Percentiles rank a stretch among this genome's conserved stretches.
Conservation (phyloP, 2,113 vertebrate species). For the Saguinus midas region DNA sequence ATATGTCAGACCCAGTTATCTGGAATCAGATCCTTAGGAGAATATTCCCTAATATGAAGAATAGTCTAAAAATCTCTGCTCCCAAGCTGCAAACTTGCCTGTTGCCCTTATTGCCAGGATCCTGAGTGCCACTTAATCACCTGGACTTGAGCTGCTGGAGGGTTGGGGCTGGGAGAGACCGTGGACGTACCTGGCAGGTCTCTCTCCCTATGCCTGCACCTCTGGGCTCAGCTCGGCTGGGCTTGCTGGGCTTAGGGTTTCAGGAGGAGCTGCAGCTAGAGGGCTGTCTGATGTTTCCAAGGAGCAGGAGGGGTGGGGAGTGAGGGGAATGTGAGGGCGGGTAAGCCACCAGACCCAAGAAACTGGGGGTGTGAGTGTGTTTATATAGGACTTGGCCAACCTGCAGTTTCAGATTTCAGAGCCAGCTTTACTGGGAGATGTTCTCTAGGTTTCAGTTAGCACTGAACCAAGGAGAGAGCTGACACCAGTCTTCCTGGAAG, state of each 20-base stretch:
- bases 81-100: background rate
- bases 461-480: slow-evolving; percentile 22
- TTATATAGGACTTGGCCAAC: slow-evolving; percentile 79
- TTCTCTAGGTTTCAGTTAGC: slow-evolving; percentile 38
- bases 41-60: background rate
- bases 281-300: slow-evolving; percentile 65
- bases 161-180: background rate
- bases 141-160: background rate
- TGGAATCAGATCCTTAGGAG: background rate
- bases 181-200: background rate
- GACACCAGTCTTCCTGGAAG: background rate
- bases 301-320: slow-evolving; percentile 49
- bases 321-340: slow-evolving; percentile 39
- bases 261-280: slow-evolving; percentile 44
- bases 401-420: slow-evolving; percentile 82
- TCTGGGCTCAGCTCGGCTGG: background rate
- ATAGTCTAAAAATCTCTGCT: background rate
- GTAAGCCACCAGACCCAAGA: slow-evolving; percentile 44
- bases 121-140: background rate
- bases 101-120: background rate
- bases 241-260: background rate
- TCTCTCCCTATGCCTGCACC: background rate
- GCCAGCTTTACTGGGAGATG: slow-evolving; percentile 59
- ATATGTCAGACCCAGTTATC: background rate
- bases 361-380: slow-evolving; percentile 68